A percentile compares a stretch with the other conserved stretches of the same genome.
Conservation (phyloP, 2,113 vertebrate genomes). For the Lagopus muta region DNA sequence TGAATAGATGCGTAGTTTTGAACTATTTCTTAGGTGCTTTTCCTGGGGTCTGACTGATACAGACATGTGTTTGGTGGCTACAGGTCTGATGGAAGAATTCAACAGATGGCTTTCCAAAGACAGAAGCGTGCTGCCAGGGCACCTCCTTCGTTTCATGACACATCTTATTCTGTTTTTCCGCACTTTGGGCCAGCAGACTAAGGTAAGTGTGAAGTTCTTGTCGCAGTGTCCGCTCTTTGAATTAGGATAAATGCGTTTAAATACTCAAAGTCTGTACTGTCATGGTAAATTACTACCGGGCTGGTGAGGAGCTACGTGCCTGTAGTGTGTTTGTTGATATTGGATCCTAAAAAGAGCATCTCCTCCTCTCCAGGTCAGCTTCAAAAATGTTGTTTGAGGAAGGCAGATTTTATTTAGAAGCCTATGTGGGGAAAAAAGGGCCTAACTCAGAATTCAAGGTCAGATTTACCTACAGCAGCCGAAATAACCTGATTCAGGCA, state of each 20-base stretch:
- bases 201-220: constrained; percentile 76
- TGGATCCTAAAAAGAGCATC: background rate
- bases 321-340: background rate
- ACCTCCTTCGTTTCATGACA: constrained; percentile 93
- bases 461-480: background rate
- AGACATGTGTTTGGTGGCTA: background rate
- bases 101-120: constrained; percentile 88
- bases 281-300: background rate
- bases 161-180: constrained; percentile 94
- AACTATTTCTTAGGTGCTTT: background rate
- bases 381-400: background rate
- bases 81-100: constrained; percentile 94
- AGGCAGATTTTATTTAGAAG: background rate
- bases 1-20: background rate
- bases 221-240: background rate
- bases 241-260: background rate
- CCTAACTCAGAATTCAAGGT: background rate
- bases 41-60: background rate
- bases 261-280: background rate
- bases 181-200: constrained; percentile 89
- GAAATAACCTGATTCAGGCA: background rate
- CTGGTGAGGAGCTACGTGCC: background rate
- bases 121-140: constrained; percentile 85
- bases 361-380: background rate
- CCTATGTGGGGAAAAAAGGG: background rate